Percentiles rank a stretch among this genome's conserved stretches.
Conservation (phyloP, 2,888 invertebrate genomes). For the Ecliptopera silaceata region DNA sequence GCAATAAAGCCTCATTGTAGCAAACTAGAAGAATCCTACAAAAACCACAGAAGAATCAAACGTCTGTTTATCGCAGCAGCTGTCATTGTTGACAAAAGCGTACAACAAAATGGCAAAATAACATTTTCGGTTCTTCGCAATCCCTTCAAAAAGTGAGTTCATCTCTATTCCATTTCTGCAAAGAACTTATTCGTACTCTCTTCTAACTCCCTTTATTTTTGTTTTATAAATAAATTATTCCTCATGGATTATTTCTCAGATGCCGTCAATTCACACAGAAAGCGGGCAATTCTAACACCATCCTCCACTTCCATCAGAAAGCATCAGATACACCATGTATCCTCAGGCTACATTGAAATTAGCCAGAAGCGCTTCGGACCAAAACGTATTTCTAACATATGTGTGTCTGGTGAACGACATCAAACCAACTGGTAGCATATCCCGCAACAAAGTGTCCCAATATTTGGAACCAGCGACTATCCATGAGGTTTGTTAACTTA, state of each 20-base stretch:
- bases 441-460: constrained; percentile 32
- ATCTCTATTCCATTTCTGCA: not conserved
- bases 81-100: not conserved
- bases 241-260: constrained; percentile 39
- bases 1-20: not conserved
- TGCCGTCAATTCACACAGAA: constrained; percentile 28
- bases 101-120: constrained; percentile 19
- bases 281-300: constrained; percentile 23
- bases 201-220: too few species aligned
- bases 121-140: not conserved
- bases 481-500: not conserved
- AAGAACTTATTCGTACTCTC: not conserved
- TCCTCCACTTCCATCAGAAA: constrained; percentile 15
- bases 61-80: not conserved
- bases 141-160: constrained; percentile 7
- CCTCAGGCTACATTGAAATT: constrained; percentile 45
- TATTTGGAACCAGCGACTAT: constrained; percentile 29
- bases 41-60: not conserved
- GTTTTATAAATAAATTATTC: too few species aligned
- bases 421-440: constrained; percentile 43
- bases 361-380: constrained; percentile 61
- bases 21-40: not conserved
- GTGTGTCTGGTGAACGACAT: constrained; percentile 63
- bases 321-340: constrained; percentile 28
- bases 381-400: constrained; percentile 63